Conservation (phyloP, 1,140 invertebrate species). For the Cydia amplana region DNA sequence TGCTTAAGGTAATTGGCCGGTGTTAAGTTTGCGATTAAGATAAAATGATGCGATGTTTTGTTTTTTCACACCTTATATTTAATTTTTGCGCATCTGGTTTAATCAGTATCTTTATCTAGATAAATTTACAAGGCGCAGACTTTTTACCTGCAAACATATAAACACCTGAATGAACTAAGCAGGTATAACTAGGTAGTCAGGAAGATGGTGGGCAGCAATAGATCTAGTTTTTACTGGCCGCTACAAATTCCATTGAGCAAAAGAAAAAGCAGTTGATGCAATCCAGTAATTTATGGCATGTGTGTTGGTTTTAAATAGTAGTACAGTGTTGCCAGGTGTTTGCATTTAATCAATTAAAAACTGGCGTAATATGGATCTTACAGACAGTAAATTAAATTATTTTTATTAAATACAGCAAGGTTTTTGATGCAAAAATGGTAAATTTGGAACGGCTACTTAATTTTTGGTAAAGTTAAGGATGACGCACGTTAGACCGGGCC, state of each 20-base stretch:
- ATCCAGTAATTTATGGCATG: slow-evolving; percentile 10
- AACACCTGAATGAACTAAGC: neutral
- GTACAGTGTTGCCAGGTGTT: neutral
- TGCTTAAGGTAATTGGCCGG: neutral
- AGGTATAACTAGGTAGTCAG: neutral
- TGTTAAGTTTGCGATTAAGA: slow-evolving; percentile 2
- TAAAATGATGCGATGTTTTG: neutral
- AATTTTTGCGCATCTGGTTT: neutral
- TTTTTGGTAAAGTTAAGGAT: too few species aligned
- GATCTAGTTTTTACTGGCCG: slow-evolving; percentile 25
- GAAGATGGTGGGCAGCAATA: slow-evolving; percentile 29
- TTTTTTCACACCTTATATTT: neutral
- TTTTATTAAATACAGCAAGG: too few species aligned
- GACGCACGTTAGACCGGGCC: too few species aligned
- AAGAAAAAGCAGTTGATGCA: neutral
- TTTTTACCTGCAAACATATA: too few species aligned
- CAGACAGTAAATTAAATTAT: too few species aligned
- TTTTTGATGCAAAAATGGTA: too few species aligned
- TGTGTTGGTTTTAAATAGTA: neutral
- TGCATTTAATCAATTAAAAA: neutral
- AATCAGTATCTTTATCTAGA: too few species aligned
- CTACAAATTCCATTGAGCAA: neutral
- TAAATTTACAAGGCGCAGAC: too few species aligned
- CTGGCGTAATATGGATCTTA: neutral
- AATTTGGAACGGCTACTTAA: too few species aligned